Evolutionary conservation across 2,113 vertebrate species (phyloP), one percentile per base, ranked within the genome.

Genomic region (Micronisus gabar): DNA sequence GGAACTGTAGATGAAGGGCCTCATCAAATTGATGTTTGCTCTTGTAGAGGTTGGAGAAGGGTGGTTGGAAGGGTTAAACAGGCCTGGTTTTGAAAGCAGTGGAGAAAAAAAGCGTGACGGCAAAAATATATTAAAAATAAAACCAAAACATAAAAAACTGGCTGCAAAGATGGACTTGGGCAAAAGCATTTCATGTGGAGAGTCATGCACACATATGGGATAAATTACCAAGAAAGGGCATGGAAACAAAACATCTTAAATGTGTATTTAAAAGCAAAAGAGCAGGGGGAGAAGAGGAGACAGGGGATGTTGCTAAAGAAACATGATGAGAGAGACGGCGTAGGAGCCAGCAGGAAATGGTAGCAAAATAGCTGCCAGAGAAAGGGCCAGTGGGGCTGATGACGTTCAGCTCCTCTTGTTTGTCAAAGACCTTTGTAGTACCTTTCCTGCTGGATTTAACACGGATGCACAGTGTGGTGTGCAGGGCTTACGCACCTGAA

Each of bases 181-280:
- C 74, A 90, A 93, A 95, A 81, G 38, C 70, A 58, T 92, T 95
- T 91, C 71, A 89, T 95, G 55, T 48, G 52, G 85, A 81, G 86
- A 95, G 29, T 90, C 50, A 32, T 65, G 53, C 45, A 81, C 70
- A 43, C 95, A 88, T 81, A 87, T 82, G 95, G 95, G 91, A 96
- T 87, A 71, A 93, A 95, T 95, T 93, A 96, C 47, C 2, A 3
- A 85, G 78, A 87, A 79, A 87, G 66, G 70, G 81, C 86, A 93
- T 58, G 85, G 93, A 92, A 96, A 88, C 74, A 94, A 86, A 36
- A 9, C 76, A 82, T 76, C 63, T 87, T 80, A 90, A 90, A 91
- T 66, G 48, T 85, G 65, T 91, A 80, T 85, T 95, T 82, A 80
- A 93, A 95, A 88, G 90, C 55, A 93, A 90, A 75, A 93, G 52